Conservation (phyloP, 2,113 vertebrate genomes). For the Chinchilla lanigera region DNA sequence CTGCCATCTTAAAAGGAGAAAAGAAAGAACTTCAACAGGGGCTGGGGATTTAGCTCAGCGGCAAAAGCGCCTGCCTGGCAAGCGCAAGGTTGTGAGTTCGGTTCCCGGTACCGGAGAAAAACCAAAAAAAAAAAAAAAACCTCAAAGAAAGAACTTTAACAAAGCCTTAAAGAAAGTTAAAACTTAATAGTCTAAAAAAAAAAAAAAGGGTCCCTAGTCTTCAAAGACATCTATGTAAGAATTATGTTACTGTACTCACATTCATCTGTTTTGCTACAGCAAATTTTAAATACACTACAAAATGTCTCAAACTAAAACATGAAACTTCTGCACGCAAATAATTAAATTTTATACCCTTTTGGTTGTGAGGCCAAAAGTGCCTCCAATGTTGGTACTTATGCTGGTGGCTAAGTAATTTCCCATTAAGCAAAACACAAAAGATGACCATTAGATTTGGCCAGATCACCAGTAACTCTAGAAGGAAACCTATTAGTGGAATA, state of each 20-base stretch:
- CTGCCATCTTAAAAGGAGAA: background rate
- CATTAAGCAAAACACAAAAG: conserved; percentile 56
- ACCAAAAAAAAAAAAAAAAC: too few species aligned
- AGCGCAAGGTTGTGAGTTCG: too few species aligned
- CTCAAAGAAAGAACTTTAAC: conserved; percentile 15
- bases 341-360: conserved; percentile 36
- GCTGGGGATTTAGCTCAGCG: too few species aligned
- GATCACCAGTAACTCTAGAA: conserved; percentile 65
- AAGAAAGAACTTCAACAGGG: conserved; percentile 35
- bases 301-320: conserved; percentile 38
- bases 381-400: background rate
- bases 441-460: conserved; percentile 42
- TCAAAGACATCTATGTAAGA: conserved; percentile 31
- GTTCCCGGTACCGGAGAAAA: too few species aligned
- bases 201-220: background rate
- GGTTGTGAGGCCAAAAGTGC: background rate
- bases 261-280: conserved; percentile 3
- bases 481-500: conserved; percentile 62
- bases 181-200: conserved; percentile 13
- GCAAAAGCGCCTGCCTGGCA: too few species aligned
- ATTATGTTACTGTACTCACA: conserved; percentile 24
- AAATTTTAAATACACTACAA: conserved; percentile 38
- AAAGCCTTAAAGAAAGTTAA: conserved; percentile 40
- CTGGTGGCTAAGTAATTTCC: background rate
- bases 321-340: background rate